Evolutionary conservation across 1,140 invertebrate genomes (phyloP), one percentile per base, ranked within the genome.

Genomic region (Magallana angulata): DNA sequence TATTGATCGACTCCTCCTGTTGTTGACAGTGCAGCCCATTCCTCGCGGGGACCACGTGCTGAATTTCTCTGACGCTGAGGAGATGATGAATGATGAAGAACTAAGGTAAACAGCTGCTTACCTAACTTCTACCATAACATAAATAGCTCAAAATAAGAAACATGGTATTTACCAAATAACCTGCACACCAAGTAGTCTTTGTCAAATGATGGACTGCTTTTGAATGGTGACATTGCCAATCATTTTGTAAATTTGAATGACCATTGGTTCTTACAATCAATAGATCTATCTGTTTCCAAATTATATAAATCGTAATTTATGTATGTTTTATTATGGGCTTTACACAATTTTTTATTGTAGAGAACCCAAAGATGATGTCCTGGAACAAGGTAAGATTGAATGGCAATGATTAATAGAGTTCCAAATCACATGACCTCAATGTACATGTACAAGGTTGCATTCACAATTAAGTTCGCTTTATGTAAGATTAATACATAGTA

Each of bases 21-120:
- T 14, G 90, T 87, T 93, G 94, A 71, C 93, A 95, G 94, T 95
- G 62, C 95, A 95, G 89, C 93, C 95, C 60, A 92, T 96, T 85
- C 94, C 95, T 56, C 91, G 95, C 90, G 96, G 96, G 87, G 97
- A 97, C 90, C 96, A 96, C 91, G 96, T 97, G 36, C 93, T 98
- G 59, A 97, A 97, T 91, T 99, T 99, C 94, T 98, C 97, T 76
- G 98, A 99, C 95, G 97, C 97, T 6, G 98, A 99, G 94, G 98
- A 99, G 91, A 96, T 97, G 90, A 96, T 99, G 12, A 97, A 97
- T 92, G 98, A 99, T 95, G 95, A 96, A 16, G 97, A 98, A 92
- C 94, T 98, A 24, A 96, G 92, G 94, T 94, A 89, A 92, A 81
- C n/a, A 14, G 56, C 36, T 30, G n/a, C 14, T n/a, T 30, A 57